Conservation (phyloP, 2,888 invertebrate species). For the Oligia fasciuncula region DNA sequence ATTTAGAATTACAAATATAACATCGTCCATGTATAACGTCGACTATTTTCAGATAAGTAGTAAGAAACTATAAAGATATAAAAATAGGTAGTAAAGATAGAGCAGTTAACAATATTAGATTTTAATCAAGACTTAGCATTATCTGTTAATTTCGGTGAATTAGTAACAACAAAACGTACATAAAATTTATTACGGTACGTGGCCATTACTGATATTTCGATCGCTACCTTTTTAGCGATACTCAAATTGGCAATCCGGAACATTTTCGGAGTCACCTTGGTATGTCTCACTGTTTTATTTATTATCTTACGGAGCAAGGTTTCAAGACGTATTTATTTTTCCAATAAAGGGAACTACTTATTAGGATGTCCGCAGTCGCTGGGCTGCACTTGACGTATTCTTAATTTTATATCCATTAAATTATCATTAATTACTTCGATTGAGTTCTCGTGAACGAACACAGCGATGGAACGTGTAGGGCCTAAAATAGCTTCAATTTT, state of each 20-base stretch:
- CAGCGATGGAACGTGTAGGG: background rate
- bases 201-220: slow-evolving; percentile 33
- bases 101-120: slow-evolving; percentile 26
- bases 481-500: slow-evolving; percentile 8
- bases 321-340: slow-evolving; percentile 43
- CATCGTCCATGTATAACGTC: background rate
- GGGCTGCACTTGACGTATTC: background rate
- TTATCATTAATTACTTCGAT: background rate
- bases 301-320: slow-evolving; percentile 50
- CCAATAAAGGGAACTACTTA: slow-evolving; percentile 40
- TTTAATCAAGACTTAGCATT: slow-evolving; percentile 33
- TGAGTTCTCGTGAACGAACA: slow-evolving; percentile 8
- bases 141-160: slow-evolving; percentile 38
- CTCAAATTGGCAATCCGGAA: slow-evolving; percentile 58
- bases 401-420: slow-evolving; percentile 8
- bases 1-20: background rate
- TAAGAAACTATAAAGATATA: slow-evolving; percentile 7
- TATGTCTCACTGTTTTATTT: slow-evolving; percentile 47
- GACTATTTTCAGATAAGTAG: background rate
- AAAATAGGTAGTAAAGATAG: slow-evolving; percentile 37
- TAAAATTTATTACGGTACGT: slow-evolving; percentile 13
- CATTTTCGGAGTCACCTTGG: slow-evolving; percentile 58
- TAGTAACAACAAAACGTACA: slow-evolving; percentile 18
- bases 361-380: slow-evolving; percentile 19
- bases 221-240: slow-evolving; percentile 47